These are phyloP conservation scores for Anser cygnoides DNA, from an alignment of 2,113 vertebrate species.

Conservation along the genomic window DNA sequence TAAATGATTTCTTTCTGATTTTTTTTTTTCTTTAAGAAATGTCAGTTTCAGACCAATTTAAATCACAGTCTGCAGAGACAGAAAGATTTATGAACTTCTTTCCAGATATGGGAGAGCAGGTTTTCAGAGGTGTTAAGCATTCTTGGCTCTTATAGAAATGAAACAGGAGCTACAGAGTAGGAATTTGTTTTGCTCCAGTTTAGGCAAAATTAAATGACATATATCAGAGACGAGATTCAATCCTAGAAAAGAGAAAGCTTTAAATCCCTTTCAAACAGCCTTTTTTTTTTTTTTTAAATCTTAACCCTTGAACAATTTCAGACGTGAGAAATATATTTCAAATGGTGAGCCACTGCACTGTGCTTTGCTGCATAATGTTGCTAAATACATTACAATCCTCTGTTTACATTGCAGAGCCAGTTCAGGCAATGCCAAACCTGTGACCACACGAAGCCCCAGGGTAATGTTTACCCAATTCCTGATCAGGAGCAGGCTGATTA, in stretches of 20 bases:
- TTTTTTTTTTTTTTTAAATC: neutral
- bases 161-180: neutral
- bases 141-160: neutral
- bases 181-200: neutral
- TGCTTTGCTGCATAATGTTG: neutral
- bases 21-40: constrained; percentile 5
- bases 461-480: constrained; percentile 16
- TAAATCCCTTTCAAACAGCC: neutral
- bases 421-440: constrained; percentile 35
- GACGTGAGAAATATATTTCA: neutral
- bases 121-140: neutral
- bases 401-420: constrained; percentile 43
- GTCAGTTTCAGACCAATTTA: neutral
- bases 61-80: neutral
- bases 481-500: neutral
- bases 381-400: constrained; percentile 1
- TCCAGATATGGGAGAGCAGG: neutral
- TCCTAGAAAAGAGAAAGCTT: neutral
- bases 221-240: neutral
- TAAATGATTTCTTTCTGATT: neutral
- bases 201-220: neutral
- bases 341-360: neutral
- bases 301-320: neutral
- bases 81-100: neutral
- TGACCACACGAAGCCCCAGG: neutral